Conservation (phyloP, 2,113 vertebrate genomes). For the Ciconia stormi region DNA sequence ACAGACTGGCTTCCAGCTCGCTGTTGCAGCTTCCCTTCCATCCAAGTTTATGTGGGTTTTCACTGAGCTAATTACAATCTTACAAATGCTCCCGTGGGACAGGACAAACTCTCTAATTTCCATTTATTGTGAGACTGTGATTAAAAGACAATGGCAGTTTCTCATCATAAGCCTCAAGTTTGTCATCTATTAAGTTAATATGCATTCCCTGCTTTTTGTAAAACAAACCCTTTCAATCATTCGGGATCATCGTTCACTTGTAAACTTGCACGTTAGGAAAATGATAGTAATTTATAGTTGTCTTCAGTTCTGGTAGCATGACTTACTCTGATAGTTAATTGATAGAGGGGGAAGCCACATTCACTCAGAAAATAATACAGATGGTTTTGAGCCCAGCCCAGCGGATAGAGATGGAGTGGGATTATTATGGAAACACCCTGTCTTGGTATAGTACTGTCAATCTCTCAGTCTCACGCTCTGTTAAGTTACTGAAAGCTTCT, state of each 20-base stretch:
- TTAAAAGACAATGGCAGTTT: conserved; percentile 47
- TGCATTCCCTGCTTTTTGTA: not conserved
- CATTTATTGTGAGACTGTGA: conserved; percentile 27
- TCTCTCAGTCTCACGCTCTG: not conserved
- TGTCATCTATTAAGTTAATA: conserved; percentile 15
- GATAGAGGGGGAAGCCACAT: not conserved
- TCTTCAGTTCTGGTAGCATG: not conserved
- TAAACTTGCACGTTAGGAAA: not conserved
- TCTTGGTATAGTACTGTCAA: not conserved
- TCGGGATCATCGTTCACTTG: not conserved
- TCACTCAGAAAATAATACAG: not conserved
- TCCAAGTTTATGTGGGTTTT: conserved; percentile 39
- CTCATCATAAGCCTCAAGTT: conserved; percentile 23
- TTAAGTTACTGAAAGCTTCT: not conserved
- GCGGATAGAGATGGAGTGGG: not conserved
- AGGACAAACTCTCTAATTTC: conserved; percentile 11
- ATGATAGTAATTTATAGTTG: not conserved
- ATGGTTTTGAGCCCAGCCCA: not conserved
- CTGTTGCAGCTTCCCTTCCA: not conserved
- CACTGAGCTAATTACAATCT: not conserved
- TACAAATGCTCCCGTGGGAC: not conserved
- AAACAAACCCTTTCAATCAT: conserved; percentile 16
- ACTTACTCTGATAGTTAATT: not conserved
- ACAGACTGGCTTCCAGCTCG: not conserved
- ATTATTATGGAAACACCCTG: not conserved